Percentiles rank a stretch among this genome's conserved stretches.
These are phyloP conservation scores for Oxytorus armatus DNA, from an alignment of 2,888 invertebrate species.

Conservation along the genomic window DNA sequence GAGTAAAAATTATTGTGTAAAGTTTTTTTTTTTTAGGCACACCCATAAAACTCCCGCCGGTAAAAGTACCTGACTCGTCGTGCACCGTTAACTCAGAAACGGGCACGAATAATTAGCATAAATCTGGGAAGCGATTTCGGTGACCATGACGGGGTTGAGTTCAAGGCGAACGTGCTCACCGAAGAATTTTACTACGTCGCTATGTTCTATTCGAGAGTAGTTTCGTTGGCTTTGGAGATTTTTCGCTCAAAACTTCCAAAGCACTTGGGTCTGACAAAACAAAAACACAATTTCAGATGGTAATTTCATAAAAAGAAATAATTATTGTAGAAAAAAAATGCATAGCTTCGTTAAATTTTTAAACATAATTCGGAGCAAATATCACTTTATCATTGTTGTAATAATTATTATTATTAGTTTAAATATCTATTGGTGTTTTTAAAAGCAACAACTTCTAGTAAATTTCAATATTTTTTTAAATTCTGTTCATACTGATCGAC, in stretches of 20 bases:
- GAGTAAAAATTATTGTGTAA: neutral
- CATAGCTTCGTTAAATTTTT: neutral
- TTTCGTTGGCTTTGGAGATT: neutral
- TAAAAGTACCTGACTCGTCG: conserved; percentile 29
- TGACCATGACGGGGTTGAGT: conserved; percentile 51
- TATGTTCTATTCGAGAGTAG: neutral
- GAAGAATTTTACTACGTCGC: conserved; percentile 11
- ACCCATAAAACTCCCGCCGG: neutral
- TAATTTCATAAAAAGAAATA: no score
- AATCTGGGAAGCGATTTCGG: conserved; percentile 51
- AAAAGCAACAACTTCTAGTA: no score
- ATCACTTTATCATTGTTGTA: neutral
- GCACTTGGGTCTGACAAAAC: conserved; percentile 3
- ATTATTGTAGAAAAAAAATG: no score
- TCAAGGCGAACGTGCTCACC: conserved; percentile 47
- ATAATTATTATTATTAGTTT: no score
- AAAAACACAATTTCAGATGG: neutral
- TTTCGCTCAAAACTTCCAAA: conserved; percentile 1
- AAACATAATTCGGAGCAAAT: neutral
- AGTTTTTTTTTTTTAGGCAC: neutral
- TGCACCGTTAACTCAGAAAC: conserved; percentile 58
- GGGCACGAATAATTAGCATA: conserved; percentile 55
- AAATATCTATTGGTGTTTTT: no score
- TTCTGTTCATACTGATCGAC: no score
- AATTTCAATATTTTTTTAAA: neutral